Base-by-base conservation (phyloP, 1,140 invertebrate genomes). In the Zaprionus capensis region DNA sequence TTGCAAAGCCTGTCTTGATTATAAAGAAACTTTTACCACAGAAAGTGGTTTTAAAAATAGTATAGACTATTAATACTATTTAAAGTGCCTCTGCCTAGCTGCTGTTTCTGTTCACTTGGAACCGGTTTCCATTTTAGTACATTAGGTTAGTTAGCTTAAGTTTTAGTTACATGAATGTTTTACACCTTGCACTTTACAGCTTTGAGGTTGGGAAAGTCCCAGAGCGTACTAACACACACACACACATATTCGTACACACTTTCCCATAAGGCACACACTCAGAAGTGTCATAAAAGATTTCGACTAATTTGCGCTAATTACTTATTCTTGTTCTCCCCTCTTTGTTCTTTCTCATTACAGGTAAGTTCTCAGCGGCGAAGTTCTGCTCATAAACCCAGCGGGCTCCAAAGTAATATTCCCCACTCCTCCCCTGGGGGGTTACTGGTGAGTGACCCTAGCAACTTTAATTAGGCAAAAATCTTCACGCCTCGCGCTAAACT, bases 261-360 rank as follows among this genome's bases (percentile, higher is more conserved):
- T 82, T 75, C 57, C 62, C 70, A 80, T 82, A 86, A 73, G 71
- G 76, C 46, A 68, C 65, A 61, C 38, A 41, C 38, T 15, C 15
- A 41, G 15, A n/a, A 41, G 66, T 77, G 61, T 62, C 51, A 56
- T 71, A 66, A 74, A 74, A 63, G 36, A 55, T 80, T 78, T 59
- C 75, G 53, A 41, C 77, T 88, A 88, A 88, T 87, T 84, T 84
- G 51, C 64, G 74, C 85, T 84, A 87, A 87, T 87, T 88, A 87
- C 83, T 88, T 71, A 88, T 87, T 58, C 75, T 72, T 68, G 26
- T 75, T 69, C 51, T 75, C 66, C 44, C 76, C 51, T 63, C 46
- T 66, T 69, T 70, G 24, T 77, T 65, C 67, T 87, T 77, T 90
- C 83, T 61, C 81, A 79, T 88, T 85, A 72, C 85, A 88, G 85